Conservation (phyloP, 2,113 vertebrate genomes). For the Choloepus hoffmanni region DNA sequence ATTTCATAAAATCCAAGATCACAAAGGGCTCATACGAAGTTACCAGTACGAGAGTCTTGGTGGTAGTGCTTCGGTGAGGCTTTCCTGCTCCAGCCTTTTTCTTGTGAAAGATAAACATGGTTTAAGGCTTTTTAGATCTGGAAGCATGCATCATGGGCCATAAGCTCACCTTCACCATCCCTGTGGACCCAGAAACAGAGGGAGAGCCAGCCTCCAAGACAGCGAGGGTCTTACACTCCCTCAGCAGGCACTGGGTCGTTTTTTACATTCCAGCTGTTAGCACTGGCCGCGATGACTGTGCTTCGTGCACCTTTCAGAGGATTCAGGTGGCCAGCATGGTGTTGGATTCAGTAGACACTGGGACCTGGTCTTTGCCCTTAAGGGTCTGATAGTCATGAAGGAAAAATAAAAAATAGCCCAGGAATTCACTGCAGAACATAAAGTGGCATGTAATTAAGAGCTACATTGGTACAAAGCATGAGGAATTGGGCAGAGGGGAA, state of each 20-base stretch:
- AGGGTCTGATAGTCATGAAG: background rate
- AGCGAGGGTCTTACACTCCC: background rate
- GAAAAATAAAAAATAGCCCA: background rate
- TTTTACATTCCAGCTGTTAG: background rate
- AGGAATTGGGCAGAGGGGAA: background rate
- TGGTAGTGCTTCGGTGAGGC: background rate
- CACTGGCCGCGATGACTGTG: background rate
- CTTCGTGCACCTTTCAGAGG: background rate
- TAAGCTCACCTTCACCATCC: background rate
- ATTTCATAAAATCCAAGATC: constrained; percentile 66
- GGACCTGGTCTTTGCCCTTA: background rate
- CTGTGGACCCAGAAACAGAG: background rate
- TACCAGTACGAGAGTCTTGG: background rate
- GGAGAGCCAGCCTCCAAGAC: background rate
- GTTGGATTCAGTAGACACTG: background rate
- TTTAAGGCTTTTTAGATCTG: background rate
- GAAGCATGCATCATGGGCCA: background rate
- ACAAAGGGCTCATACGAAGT: constrained; percentile 64
- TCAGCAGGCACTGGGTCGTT: background rate
- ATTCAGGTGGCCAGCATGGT: background rate
- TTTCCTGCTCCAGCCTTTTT: background rate
- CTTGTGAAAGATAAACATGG: constrained; percentile 65
- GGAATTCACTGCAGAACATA: background rate
- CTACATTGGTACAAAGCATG: background rate
- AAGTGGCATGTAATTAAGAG: background rate